Conservation (phyloP, 2,888 invertebrate genomes). For the Callinectes sapidus region DNA sequence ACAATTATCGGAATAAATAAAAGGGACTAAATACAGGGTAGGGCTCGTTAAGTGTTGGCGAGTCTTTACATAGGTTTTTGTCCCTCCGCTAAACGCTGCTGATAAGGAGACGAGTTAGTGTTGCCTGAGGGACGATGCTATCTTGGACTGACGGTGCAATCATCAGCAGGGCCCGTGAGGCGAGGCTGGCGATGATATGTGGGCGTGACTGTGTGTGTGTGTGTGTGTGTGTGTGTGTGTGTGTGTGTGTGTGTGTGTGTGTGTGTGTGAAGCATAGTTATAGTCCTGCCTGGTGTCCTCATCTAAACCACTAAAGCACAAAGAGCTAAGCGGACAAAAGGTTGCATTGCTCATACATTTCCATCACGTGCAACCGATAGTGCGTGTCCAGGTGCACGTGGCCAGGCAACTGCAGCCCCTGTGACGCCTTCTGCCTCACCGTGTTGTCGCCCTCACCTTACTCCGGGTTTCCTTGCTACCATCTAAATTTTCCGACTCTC, state of each 20-base stretch:
- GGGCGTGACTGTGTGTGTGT: conserved; percentile 3
- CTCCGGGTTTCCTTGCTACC: not conserved
- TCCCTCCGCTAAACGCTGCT: conserved; percentile 19
- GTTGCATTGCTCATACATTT: not conserved
- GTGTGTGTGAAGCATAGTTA: not conserved
- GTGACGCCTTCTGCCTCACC: not conserved
- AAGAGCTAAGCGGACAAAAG: not conserved
- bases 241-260: conserved; percentile 29
- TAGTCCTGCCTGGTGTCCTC: no score
- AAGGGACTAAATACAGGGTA: not conserved
- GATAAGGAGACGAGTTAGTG: conserved; percentile 29
- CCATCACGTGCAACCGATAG: not conserved
- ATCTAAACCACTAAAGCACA: not conserved
- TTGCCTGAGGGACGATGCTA: conserved; percentile 1
- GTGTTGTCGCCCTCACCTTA: not conserved
- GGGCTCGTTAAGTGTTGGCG: conserved; percentile 21
- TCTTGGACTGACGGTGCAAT: conserved; percentile 19
- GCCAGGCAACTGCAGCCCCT: not conserved
- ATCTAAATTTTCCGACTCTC: not conserved
- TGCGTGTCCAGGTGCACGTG: not conserved
- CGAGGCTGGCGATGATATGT: conserved; percentile 8
- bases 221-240: conserved; percentile 37
- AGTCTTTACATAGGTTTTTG: conserved; percentile 29
- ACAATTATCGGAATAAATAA: not conserved
- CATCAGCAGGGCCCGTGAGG: not conserved